Conservation (phyloP, 2,888 invertebrate species). For the Pilophorus perplexus region DNA sequence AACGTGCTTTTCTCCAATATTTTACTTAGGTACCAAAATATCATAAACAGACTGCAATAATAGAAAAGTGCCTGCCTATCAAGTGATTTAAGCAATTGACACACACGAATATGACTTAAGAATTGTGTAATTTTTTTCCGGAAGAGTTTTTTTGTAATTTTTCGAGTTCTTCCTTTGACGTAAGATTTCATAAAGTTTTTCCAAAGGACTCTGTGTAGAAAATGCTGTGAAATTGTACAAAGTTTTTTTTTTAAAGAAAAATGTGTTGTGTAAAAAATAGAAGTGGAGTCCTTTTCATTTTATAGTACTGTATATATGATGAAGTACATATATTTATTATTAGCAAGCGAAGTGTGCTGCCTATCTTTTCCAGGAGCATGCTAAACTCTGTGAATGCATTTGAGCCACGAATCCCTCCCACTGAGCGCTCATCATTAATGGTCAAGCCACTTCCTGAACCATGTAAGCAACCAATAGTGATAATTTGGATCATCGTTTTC, state of each 20-base stretch:
- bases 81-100: constrained; percentile 12
- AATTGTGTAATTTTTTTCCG: too few relatives aligned
- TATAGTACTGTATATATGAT: constrained; percentile 3
- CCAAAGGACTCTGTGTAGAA: constrained; percentile 27
- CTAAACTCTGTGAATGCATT: constrained; percentile 92
- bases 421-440: constrained; percentile 74
- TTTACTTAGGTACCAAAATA: too few relatives aligned
- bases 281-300: too few relatives aligned
- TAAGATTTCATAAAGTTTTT: too few relatives aligned
- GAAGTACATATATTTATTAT: constrained; percentile 33
- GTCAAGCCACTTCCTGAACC: constrained; percentile 76
- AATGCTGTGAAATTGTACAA: constrained; percentile 20
- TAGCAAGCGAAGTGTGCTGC: constrained; percentile 48
- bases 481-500: constrained; percentile 31
- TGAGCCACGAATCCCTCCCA: constrained; percentile 83
- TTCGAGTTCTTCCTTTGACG: too few relatives aligned
- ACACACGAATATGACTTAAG: too few relatives aligned
- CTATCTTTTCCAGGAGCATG: constrained; percentile 79
- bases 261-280: too few relatives aligned
- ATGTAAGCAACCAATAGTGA: constrained; percentile 61
- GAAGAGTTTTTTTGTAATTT: too few relatives aligned
- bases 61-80: constrained; percentile 32
- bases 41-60: constrained; percentile 36
- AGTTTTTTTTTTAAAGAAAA: not conserved
- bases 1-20: too few relatives aligned